Percentiles rank a stretch among this genome's conserved stretches.
Conservation (phyloP, 2,113 vertebrate genomes). For the Lasiurus borealis region DNA sequence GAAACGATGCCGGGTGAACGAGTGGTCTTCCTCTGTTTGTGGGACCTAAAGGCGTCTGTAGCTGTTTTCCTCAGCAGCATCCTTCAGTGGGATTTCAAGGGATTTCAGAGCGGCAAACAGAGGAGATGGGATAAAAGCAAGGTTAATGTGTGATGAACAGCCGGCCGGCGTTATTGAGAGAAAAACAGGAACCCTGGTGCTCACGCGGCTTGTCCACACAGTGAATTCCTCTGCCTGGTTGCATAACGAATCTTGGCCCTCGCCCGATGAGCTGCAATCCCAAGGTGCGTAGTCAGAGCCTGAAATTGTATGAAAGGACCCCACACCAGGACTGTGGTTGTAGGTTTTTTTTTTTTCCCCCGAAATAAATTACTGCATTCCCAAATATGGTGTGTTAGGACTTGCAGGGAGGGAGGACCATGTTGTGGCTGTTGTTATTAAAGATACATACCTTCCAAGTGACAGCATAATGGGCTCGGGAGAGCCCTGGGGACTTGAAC, state of each 20-base stretch:
- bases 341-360: constrained; percentile 1
- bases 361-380: constrained; percentile 20
- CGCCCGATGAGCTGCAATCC: neutral
- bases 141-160: constrained; percentile 5
- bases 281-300: constrained; percentile 8
- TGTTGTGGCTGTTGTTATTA: neutral
- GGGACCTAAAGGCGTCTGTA: neutral
- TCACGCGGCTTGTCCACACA: neutral
- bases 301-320: constrained; percentile 13
- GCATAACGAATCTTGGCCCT: neutral
- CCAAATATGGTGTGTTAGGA: neutral
- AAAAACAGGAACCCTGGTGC: constrained; percentile 13
- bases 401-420: neutral
- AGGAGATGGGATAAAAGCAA: constrained; percentile 4
- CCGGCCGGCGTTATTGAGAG: neutral
- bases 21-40: neutral
- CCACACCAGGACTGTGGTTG: constrained; percentile 39
- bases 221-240: constrained; percentile 6
- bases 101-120: constrained; percentile 16
- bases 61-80: constrained; percentile 4
- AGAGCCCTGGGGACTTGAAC: neutral
- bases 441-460: constrained; percentile 52
- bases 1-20: neutral
- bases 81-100: neutral
- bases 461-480: neutral